Base-by-base conservation (phyloP, 2,888 invertebrate species). In the Rhamnusium bicolor region DNA sequence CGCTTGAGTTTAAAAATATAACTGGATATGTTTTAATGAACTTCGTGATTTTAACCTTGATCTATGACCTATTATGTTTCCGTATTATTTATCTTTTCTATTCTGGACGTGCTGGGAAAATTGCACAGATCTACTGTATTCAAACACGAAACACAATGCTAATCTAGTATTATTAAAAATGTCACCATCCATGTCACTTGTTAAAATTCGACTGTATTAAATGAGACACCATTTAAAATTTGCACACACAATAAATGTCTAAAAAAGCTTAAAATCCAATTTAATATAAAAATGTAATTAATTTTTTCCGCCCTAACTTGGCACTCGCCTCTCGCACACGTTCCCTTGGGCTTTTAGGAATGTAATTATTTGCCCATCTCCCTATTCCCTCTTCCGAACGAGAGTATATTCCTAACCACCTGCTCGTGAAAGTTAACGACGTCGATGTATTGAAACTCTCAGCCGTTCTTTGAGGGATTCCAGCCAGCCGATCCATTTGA, bases 221-320 rank as follows among this genome's bases (percentile, higher is more conserved):
- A 65, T 32, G 14, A 24, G 3, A 32, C 19, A 2, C 51, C 24
- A 19, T 53, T 27, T 19, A 53, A 65, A 32, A 32, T 27, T 32
- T 18, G 49, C 29, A 29, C 53, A 29, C 65, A 53, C 54, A 65
- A 65, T 65, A 12, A 49, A 53, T 65, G 65, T 32, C 51, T 32
- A 53, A 65, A 63, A n/a, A 32, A 65, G 65, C 65, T 65, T 53
- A 65, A 65, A 65, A 19, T 54, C 65, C 65, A 65, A 65, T 65
- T 65, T 65, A 53, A 65, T 65, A 65, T 40, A 65, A 65, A 65
- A 53, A 53, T 51, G 53, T 65, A 53, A 65, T 65, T 65, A 65
- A 65, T 65, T 65, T 65, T 65, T 65, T 53, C 49, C 53, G 18
- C 27, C 29, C 32, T 58, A 18, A 18, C 58, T 32, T 58, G 24